These are phyloP conservation scores for Pygocentrus nattereri DNA, from an alignment of 2,797 vertebrate species.

Conservation along the genomic window DNA sequence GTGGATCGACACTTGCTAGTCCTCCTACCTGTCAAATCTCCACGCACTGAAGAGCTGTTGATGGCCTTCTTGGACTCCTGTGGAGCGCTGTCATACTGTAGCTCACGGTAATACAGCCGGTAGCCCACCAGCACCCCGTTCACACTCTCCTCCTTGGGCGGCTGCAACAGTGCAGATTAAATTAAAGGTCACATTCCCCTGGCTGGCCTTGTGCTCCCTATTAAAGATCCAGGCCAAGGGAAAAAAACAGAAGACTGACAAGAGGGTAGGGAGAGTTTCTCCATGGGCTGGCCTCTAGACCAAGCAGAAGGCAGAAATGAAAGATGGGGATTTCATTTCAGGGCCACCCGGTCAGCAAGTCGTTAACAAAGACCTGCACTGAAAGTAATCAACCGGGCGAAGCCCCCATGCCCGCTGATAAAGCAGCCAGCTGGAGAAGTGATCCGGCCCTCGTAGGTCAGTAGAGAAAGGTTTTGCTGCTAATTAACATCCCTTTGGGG, in stretches of 20 bases:
- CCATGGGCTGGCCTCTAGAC: slow-evolving; percentile 11
- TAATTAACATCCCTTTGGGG: slow-evolving; percentile 66
- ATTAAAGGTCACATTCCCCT: slow-evolving; percentile 60
- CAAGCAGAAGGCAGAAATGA: slow-evolving; percentile 57
- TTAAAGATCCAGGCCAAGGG: slow-evolving; percentile 39
- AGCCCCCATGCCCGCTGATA: slow-evolving; percentile 54
- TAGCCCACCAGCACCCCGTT: slow-evolving; percentile 92
- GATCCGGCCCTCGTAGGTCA: slow-evolving; percentile 62
- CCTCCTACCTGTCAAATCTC: slow-evolving; percentile 78
- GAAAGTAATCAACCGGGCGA: slow-evolving; percentile 58
- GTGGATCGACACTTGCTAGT: slow-evolving; percentile 23
- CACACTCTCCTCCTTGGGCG: slow-evolving; percentile 82
- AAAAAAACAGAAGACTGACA: slow-evolving; percentile 30
- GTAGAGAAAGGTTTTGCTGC: slow-evolving; percentile 60
- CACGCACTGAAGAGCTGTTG: slow-evolving; percentile 73
- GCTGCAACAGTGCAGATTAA: slow-evolving; percentile 75
- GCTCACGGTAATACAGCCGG: slow-evolving; percentile 92
- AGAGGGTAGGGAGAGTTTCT: slow-evolving; percentile 16
- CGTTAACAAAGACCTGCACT: slow-evolving; percentile 58
- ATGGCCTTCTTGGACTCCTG: slow-evolving; percentile 71
- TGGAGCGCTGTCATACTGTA: slow-evolving; percentile 74
- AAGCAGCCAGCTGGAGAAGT: slow-evolving; percentile 57
- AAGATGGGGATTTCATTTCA: slow-evolving; percentile 62
- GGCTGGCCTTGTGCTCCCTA: slow-evolving; percentile 47
- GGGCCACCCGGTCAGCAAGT: slow-evolving; percentile 50